Conservation (phyloP, 2,113 vertebrate genomes). For the Leptobrachium leishanense region DNA sequence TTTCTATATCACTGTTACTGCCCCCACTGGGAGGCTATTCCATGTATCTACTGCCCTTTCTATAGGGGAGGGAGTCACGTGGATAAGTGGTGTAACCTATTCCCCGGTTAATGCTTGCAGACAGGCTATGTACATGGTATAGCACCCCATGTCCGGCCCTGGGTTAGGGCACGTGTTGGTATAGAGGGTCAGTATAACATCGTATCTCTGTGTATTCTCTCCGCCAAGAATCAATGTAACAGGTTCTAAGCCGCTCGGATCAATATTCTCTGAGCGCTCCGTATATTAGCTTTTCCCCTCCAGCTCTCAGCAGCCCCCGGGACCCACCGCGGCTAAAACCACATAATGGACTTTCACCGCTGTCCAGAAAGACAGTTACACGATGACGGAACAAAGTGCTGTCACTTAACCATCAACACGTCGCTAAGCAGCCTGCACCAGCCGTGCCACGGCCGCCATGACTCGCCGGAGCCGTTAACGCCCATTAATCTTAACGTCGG, state of each 20-base stretch:
- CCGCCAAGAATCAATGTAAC: neutral
- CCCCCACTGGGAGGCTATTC: no score
- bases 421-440: neutral
- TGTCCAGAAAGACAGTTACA: slow-evolving; percentile 4
- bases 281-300: slow-evolving; percentile 12
- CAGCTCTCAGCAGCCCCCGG: slow-evolving; percentile 1
- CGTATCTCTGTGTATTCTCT: slow-evolving; percentile 6
- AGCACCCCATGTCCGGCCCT: no score
- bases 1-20: no score
- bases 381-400: slow-evolving; percentile 4
- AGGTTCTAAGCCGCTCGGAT: slow-evolving; percentile 9
- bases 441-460: neutral
- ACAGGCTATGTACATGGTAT: no score
- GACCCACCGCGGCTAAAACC: slow-evolving; percentile 24
- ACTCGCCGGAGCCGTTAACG: neutral
- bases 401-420: slow-evolving; percentile 3
- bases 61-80: no score
- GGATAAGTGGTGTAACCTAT: no score
- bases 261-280: slow-evolving; percentile 19
- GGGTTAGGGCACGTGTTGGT: no score
- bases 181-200: neutral
- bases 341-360: slow-evolving; percentile 9
- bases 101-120: no score
- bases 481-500: neutral
- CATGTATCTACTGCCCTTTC: no score